Evolutionary conservation across 2,113 vertebrate species (phyloP).

Genomic region (Anolis sagrei): DNA sequence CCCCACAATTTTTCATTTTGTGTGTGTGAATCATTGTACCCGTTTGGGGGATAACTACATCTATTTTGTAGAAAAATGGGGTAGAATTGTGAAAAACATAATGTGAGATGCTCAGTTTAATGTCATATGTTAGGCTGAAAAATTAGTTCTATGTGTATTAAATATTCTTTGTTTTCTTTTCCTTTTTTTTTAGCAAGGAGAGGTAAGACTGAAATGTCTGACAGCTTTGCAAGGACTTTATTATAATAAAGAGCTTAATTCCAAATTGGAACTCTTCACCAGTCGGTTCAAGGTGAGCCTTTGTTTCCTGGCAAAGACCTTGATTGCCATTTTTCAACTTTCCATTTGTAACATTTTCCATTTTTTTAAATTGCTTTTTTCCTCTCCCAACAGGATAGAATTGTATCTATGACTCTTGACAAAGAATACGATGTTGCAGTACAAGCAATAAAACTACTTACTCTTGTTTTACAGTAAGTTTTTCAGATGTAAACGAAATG

Average conservation of each 20-base stretch:
- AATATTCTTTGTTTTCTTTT: constrained; percentile 64
- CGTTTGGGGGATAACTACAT: background rate
- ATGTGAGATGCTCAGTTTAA: background rate
- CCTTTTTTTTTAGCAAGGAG: constrained; percentile 89
- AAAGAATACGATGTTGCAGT: constrained; percentile 99
- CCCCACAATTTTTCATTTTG: background rate
- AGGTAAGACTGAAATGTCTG: constrained; percentile 98
- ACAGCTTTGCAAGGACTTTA: constrained; percentile 98
- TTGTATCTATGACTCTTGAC: constrained; percentile 99
- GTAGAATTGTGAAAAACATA: too few species aligned
- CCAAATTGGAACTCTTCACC: constrained; percentile 98
- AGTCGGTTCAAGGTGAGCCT: constrained; percentile 96
- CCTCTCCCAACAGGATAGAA: constrained; percentile 88
- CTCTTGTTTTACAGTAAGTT: constrained; percentile 98
- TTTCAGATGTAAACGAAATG: background rate
- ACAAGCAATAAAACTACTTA: constrained; percentile 98
- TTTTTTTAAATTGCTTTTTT: constrained; percentile 42
- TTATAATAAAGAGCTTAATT: constrained; percentile 97
- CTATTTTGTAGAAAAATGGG: background rate
- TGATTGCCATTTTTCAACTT: constrained; percentile 6
- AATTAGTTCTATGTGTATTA: background rate
- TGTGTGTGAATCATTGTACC: background rate
- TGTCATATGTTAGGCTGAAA: constrained; percentile 17
- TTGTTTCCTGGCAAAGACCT: background rate
- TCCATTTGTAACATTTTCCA: constrained; percentile 53